Base-by-base conservation (phyloP, 2,113 vertebrate species). In the Malurus melanocephalus region DNA sequence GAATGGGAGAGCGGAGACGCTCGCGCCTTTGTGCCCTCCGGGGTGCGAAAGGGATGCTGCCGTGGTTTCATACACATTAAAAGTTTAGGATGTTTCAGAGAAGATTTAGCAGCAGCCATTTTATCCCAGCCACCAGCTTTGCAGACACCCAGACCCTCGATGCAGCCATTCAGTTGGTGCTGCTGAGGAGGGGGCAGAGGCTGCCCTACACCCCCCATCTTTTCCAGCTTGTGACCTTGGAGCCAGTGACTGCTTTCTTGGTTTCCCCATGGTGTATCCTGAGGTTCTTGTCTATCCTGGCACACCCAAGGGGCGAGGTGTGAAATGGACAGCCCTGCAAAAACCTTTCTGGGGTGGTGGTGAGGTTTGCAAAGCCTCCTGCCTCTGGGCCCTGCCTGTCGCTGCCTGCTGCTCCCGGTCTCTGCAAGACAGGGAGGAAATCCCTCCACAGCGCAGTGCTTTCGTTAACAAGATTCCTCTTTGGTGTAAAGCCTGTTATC, bases 51-150 rank as follows among this genome's bases (percentile, higher is more conserved):
- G 80, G 90, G 89, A 90, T 16, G 87, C 86, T 92, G 88, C 89
- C 0, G 9, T 30, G 48, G 21, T 71, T 92, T 88, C 85, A 62
- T 38, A 52, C 16, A 15, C 80, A 78, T 94, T 92, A 68, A 59
- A 93, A 96, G 93, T 95, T 94, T 64, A 79, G 88, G 78, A 75
- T 4, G 23, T 77, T 93, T 89, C 81, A 45, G 91, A 80, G 87
- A 65, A 93, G 86, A 45, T 91, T 87, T 51, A 81, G 67, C 77
- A 65, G 88, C 80, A 79, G 93, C 77, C 85, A 86, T 96, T 95
- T 95, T 91, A 87, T 53, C 87, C 69, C 82, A 80, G 52, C 60
- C 75, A 81, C 77, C 55, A 56, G 76, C 77, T 90, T 80, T 72
- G 51, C 82, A 80, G 83, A 18, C 38, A 56, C 2, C 27, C 55